Conservation (phyloP, 2,888 invertebrate species). For the Sthenelais limicola region DNA sequence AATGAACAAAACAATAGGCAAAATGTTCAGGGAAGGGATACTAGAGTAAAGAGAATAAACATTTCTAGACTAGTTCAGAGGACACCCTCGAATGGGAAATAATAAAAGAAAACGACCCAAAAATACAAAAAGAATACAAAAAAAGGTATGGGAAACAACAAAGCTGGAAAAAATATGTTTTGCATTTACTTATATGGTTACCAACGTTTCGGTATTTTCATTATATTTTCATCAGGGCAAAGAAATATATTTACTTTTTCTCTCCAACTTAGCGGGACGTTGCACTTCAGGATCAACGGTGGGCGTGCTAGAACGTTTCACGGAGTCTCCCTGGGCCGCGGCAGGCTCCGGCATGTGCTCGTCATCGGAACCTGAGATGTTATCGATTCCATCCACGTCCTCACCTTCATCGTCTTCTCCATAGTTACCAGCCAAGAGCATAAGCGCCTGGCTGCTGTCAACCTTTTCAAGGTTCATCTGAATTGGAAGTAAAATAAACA, state of each 20-base stretch:
- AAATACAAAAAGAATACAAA: no score
- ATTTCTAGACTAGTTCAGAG: no score
- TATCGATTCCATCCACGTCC: slow-evolving; percentile 28
- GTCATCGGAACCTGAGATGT: slow-evolving; percentile 42
- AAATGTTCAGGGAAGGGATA: no score
- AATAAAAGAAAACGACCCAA: no score
- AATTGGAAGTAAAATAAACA: no score
- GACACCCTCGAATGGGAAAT: no score
- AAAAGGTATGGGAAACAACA: no score
- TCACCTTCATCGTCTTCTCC: slow-evolving; percentile 45
- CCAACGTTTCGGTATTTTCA: not conserved
- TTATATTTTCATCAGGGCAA: not conserved
- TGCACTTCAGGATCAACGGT: not conserved
- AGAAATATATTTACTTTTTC: not conserved
- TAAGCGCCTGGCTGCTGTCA: slow-evolving; percentile 50
- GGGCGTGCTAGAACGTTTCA: not conserved
- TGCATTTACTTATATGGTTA: not conserved
- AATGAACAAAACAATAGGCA: no score
- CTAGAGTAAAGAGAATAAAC: no score
- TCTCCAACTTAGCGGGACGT: slow-evolving; percentile 11
- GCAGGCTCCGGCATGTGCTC: slow-evolving; percentile 17
- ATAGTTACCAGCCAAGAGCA: slow-evolving; percentile 47
- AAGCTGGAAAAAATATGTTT: not conserved
- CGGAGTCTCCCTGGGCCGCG: not conserved
- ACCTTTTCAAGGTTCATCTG: slow-evolving; percentile 38